These are phyloP conservation scores for Drosophila tristis DNA, from an alignment of 1,140 invertebrate species.

Conservation along the genomic window DNA sequence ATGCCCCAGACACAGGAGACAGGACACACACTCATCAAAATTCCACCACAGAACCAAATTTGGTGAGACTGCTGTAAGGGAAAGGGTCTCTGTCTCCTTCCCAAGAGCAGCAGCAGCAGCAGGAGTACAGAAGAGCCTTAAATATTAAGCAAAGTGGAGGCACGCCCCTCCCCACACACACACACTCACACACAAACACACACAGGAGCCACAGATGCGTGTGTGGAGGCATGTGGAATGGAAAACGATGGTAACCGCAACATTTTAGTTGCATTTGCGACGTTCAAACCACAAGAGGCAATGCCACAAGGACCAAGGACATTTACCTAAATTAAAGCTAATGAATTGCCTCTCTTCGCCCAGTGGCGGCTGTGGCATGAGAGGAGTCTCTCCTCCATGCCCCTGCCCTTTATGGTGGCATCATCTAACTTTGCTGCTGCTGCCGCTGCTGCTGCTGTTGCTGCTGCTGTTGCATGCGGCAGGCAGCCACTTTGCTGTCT, in stretches of 20 bases:
- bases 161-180: conserved; percentile 28
- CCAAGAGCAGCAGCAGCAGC: no score
- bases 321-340: conserved; percentile 83
- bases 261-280: conserved; percentile 82
- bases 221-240: conserved; percentile 34
- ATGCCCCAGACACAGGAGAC: neutral
- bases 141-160: conserved; percentile 63
- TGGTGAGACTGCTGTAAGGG: conserved; percentile 27
- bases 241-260: conserved; percentile 72
- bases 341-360: conserved; percentile 80
- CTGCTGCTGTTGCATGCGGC: neutral
- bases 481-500: conserved; percentile 77
- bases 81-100: neutral
- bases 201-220: conserved; percentile 1
- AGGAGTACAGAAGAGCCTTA: conserved; percentile 39
- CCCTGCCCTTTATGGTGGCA: no score
- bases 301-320: conserved; percentile 80
- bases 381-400: neutral
- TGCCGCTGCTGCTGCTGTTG: no score
- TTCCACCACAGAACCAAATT: conserved; percentile 44
- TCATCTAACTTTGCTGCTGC: no score
- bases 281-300: conserved; percentile 74
- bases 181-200: conserved; percentile 25
- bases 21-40: conserved; percentile 38
- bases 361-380: conserved; percentile 28